Evolutionary conservation across 1,140 invertebrate species (phyloP), one percentile per base, ranked within the genome.

Genomic region (Drosophila ironensis): DNA sequence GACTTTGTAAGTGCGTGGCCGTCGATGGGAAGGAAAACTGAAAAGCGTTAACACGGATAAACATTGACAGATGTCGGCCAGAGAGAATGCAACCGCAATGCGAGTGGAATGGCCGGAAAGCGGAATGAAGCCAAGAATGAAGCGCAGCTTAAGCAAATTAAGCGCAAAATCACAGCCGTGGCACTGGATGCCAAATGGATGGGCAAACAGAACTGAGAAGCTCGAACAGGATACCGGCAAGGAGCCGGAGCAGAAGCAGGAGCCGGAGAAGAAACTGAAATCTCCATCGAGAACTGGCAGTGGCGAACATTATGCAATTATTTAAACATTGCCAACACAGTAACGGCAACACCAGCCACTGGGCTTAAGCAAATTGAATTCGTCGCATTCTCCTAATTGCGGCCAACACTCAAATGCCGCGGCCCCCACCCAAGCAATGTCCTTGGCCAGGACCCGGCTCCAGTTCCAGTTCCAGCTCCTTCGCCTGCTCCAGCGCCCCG

Each of bases 131-230:
- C 33, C 63, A 75, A 61, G 73, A 82, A 74, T 86, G 74, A 78
- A 86, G 74, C 84, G 71, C 80, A 80, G 74, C 74, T 86, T 80
- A 75, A 75, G 71, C 80, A 86, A 86, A 86, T 86, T 86, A 86
- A 86, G 66, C 66, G 61, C 64, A 75, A 80, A 86, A 86, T 80
- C 80, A 75, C 60, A 74, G 71, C 38, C 44, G 46, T 57, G 70
- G 45, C 44, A 50, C 47, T 59, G 68, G 46, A 48, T 61, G 46
- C 27, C 30, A 25, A 48, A 57, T 50, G 59, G 51, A 73, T 63
- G 57, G 57, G 24, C 33, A 64, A 64, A 64, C 57, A 64, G 25
- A 48, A 30, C 19, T 19, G 1, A 48, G 17, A 17, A 9, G 25
- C 9, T 0, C 35, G 25, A n/a, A n/a, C n/a, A n/a, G n/a, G n/a